Evolutionary conservation across 2,797 vertebrate genomes (phyloP), one percentile per base, ranked within the genome.

Genomic region (Jordanella pulchra): DNA sequence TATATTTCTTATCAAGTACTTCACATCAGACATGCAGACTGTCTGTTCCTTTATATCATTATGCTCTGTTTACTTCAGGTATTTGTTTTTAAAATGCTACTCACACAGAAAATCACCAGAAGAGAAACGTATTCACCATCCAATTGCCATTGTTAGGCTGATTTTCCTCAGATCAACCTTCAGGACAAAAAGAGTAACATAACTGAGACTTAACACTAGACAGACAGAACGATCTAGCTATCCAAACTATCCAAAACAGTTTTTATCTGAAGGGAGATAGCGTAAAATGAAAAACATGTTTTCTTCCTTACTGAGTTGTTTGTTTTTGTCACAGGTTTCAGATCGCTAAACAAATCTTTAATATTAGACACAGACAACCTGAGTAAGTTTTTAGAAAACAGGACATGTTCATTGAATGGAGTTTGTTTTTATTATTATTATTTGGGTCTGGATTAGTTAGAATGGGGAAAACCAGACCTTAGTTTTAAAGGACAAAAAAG

Each of bases 1-100:
- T 45, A 47, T 68, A 1, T 71, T 63, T 63, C 28, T 17, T 42
- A 55, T 73, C 14, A 68, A 64, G 21, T 65, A 35, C 68, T 35
- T 15, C 21, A 25, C 13, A 23, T 66, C 45, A 39, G 45, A 42
- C 25, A 51, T 25, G 15, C 51, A 64, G 63, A 48, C 44, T 25
- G 1, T 17, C 53, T 25, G 2, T 17, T 55, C 14, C 27, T 74
- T 69, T 65, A 25, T 65, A 13, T 78, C n/a, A 71, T 51, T 7
- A 53, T 35, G 4, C 28, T 32, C 32, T 60, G 35, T 72, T 73
- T 81, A 51, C 15, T 70, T 67, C 7, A 25, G 3, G 35, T 32
- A 61, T 75, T 63, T 80, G 27, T 80, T 39, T 44, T 73, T 79
- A n/a, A 67, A 30, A 69, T 42, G 0, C 74, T 10, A 65, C 6